A percentile compares a stretch with the other conserved stretches of the same genome.
These are phyloP conservation scores for Pachycephala philippinensis DNA, from an alignment of 2,113 vertebrate species.

Conservation along the genomic window DNA sequence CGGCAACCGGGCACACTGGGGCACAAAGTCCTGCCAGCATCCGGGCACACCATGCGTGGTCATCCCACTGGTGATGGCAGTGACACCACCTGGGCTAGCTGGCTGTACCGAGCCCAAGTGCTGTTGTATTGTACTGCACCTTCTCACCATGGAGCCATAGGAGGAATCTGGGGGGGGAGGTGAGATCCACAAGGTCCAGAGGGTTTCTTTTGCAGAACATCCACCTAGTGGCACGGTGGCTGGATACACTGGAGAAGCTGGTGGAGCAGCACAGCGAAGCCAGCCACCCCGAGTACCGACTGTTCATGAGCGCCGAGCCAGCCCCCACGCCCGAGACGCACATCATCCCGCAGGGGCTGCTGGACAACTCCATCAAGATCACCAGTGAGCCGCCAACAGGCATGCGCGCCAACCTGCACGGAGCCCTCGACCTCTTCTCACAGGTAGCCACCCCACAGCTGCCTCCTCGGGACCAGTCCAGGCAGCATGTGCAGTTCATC, in stretches of 20 bases:
- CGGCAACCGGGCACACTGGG: rapidly evolving
- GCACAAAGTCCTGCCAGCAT: background rate
- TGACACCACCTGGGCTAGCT: background rate
- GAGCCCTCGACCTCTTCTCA: constrained; percentile 74
- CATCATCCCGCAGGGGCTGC: constrained; percentile 77
- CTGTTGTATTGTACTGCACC: rapidly evolving
- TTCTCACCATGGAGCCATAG: background rate
- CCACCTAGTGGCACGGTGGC: constrained; percentile 77
- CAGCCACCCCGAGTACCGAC: constrained; percentile 64
- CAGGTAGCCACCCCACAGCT: constrained; percentile 53
- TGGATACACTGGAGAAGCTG: constrained; percentile 68
- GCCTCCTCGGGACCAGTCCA: rapidly evolving
- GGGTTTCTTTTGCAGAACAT: constrained; percentile 65
- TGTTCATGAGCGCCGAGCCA: constrained; percentile 73
- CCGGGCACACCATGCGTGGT: rapidly evolving
- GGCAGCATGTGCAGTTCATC: rapidly evolving
- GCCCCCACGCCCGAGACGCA: constrained; percentile 61
- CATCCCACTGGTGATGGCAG: background rate
- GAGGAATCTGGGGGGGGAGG: rapidly evolving
- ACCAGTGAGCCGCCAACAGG: constrained; percentile 73
- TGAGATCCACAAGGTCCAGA: background rate
- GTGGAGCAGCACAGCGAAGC: constrained; percentile 52
- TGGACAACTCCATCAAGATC: constrained; percentile 78
- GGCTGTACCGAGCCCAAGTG: background rate
- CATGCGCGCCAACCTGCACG: constrained; percentile 76